phyloP scores from a whole-genome alignment of 2,113 vertebrate genomes.

The Dicrurus megarhynchus region DNA sequence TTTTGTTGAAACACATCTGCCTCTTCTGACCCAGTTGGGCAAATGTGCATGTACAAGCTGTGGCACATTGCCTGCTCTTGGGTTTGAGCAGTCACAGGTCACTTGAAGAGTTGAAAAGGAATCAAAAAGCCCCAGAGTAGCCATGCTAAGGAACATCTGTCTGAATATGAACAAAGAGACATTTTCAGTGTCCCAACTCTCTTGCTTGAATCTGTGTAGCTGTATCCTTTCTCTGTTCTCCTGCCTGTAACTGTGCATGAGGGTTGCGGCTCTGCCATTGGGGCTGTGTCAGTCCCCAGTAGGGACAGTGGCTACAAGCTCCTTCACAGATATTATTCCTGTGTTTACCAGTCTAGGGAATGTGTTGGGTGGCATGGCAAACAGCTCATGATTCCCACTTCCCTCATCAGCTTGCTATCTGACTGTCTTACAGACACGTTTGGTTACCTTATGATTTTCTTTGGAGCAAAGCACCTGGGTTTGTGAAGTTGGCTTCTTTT shows the following conservation, averaged over 20 bases:
- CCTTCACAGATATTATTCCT: background rate
- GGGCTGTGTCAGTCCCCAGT: background rate
- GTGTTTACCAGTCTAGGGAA: background rate
- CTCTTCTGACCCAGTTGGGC: slow-evolving; percentile 1
- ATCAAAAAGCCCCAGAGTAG: background rate
- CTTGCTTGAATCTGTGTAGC: background rate
- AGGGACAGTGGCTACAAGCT: background rate
- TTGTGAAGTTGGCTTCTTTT: background rate
- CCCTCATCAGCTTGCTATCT: background rate
- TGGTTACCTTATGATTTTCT: background rate
- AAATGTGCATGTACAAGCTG: background rate
- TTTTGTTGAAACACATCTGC: slow-evolving; percentile 21
- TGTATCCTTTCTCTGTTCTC: background rate
- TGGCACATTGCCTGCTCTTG: background rate
- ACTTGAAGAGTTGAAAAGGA: background rate
- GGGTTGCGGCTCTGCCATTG: rapidly evolving
- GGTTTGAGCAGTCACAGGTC: background rate
- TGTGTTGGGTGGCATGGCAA: background rate
- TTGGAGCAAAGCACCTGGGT: background rate
- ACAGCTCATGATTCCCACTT: background rate
- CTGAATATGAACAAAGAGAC: background rate
- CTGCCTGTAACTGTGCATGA: background rate
- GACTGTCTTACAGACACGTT: background rate
- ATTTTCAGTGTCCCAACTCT: background rate
- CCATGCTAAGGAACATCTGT: background rate